Evolutionary conservation across 2,113 vertebrate genomes (phyloP), one percentile per base, ranked within the genome.

Genomic region (Amphiprion percula): DNA sequence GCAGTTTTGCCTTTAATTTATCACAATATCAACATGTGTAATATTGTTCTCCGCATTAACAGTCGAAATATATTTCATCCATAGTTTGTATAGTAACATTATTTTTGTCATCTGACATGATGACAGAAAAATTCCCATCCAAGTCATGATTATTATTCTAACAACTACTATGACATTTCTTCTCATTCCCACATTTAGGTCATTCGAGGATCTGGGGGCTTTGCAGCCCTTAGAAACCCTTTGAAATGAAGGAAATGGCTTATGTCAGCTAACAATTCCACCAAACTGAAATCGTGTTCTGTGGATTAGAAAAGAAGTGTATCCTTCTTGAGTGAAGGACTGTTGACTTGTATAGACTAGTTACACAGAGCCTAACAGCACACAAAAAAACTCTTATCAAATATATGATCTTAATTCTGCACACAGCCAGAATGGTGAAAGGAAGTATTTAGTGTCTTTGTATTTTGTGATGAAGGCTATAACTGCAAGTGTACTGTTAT

Each of bases 201-300:
- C 81, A 82, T 74, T 61, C 73, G 16, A 79, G 74, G 86, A 90
- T 90, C 60, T 59, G 10, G 17, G 50, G 64, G 68, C 44, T 75
- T 79, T 62, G 60, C 70, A 68, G 87, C 80, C 65, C 82, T 88
- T 71, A 76, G 59, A 89, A 88, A 80, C 55, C 59, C 66, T 88
- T 87, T 68, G 72, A 82, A 82, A 84, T 88, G 79, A 86, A 77
- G 60, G 70, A 70, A 79, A 84, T 66, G 59, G 69, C 74, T 86
- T 79, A 79, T 82, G 80, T 89, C 72, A 80, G 72, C 83, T 62
- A 69, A 80, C 70, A 83, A 75, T 83, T 86, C 46, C 58, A 46
- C 80, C 65, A 74, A 80, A 80, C 83, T 72, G 21, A 80, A 90
- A 90, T 86, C 6, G 2, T 79, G 68, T 60, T 87, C 37, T 59